Percentiles rank a stretch among this genome's conserved stretches.
Conservation (phyloP, 2,888 invertebrate species). For the Carterocephalus palaemon region DNA sequence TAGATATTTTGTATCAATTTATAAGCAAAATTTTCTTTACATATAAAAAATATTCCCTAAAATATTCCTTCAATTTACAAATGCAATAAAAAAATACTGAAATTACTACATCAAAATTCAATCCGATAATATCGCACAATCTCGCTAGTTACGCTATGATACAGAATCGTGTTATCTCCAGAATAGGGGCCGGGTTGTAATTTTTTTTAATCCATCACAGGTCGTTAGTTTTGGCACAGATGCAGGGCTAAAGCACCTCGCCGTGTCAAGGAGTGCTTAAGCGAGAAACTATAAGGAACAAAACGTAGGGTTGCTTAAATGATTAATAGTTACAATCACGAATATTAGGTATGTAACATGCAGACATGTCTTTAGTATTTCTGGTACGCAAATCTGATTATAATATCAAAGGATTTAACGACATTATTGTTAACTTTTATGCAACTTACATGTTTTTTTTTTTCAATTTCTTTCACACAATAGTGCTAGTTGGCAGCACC, state of each 20-base stretch:
- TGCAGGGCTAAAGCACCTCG: conserved; percentile 48
- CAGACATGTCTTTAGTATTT: conserved; percentile 18
- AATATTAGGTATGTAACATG: not conserved
- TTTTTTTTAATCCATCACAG: conserved; percentile 45
- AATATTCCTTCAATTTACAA: too few species aligned
- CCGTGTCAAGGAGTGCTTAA: conserved; percentile 51
- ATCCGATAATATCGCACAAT: conserved; percentile 34
- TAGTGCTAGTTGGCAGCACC: too few species aligned
- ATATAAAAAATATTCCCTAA: too few species aligned
- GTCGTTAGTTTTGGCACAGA: conserved; percentile 69
- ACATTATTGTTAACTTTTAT: too few species aligned
- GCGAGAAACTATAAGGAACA: conserved; percentile 36
- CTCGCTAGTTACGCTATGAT: too few species aligned
- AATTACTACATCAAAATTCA: too few species aligned
- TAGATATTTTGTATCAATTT: too few species aligned
- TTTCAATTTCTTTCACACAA: too few species aligned
- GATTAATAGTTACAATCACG: conserved; percentile 68
- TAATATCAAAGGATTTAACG: not conserved
- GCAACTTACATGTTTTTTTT: too few species aligned
- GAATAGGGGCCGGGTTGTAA: conserved; percentile 6
- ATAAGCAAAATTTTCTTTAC: too few species aligned
- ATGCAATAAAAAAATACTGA: too few species aligned
- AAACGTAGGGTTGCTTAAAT: conserved; percentile 40
- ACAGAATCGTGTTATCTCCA: too few species aligned
- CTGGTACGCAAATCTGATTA: conserved; percentile 1